Percentiles rank a stretch among this genome's conserved stretches.
phyloP scores from a whole-genome alignment of 2,797 vertebrate genomes.

The Leucoraja ocellata region DNA sequence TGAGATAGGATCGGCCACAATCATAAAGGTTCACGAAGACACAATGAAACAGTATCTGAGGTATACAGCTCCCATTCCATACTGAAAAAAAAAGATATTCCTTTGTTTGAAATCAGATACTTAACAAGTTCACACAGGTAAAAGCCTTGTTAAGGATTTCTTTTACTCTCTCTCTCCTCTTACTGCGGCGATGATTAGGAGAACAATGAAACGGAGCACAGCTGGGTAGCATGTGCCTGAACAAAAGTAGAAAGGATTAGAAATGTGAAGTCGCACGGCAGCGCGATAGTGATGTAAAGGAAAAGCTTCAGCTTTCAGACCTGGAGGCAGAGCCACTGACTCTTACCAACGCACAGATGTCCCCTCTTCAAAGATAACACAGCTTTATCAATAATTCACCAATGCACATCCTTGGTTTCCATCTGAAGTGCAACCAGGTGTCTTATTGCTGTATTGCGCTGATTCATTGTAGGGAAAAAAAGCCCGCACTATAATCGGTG shows the following conservation, averaged over 20 bases:
- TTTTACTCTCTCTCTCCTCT: slow-evolving; percentile 13
- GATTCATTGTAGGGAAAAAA: background rate
- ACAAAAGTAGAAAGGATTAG: slow-evolving; percentile 33
- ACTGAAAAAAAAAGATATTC: background rate
- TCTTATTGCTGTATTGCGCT: background rate
- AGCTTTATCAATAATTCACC: slow-evolving; percentile 33
- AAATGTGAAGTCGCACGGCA: slow-evolving; percentile 31
- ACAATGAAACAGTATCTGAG: background rate
- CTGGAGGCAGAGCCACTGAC: slow-evolving; percentile 23
- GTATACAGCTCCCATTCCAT: slow-evolving; percentile 5
- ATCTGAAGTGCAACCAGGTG: slow-evolving; percentile 24
- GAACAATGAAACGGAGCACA: slow-evolving; percentile 32
- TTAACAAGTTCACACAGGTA: slow-evolving; percentile 34
- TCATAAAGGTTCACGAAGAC: background rate
- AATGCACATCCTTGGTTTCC: slow-evolving; percentile 5
- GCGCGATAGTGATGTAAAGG: slow-evolving; percentile 11
- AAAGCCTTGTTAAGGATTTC: slow-evolving; percentile 15
- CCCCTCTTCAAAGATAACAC: slow-evolving; percentile 30
- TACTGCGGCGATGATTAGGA: slow-evolving; percentile 11
- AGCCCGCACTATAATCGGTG: background rate
- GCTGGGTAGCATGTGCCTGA: slow-evolving; percentile 34
- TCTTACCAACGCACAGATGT: slow-evolving; percentile 23
- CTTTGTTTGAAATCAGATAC: slow-evolving; percentile 33
- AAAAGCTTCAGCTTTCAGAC: slow-evolving; percentile 31
- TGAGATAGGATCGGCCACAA: background rate